Percentiles rank a stretch among this genome's conserved stretches.
phyloP scores from a whole-genome alignment of 2,113 vertebrate species.

The Prionailurus viverrinus region DNA sequence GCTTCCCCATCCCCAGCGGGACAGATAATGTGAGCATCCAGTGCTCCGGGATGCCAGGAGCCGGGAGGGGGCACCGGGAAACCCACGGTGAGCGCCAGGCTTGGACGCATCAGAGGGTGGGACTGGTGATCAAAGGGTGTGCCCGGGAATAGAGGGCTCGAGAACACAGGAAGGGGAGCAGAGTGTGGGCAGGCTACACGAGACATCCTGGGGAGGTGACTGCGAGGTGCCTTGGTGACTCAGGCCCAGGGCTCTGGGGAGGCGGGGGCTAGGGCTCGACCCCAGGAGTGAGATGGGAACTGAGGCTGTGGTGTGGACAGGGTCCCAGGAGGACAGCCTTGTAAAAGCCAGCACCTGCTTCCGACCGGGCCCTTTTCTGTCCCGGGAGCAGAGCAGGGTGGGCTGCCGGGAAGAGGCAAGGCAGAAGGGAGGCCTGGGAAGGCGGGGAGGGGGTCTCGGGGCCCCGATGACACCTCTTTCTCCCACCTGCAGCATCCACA shows the following conservation, averaged over 20 bases:
- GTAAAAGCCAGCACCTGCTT: no score
- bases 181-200: fast-evolving
- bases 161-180: background rate
- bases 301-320: background rate
- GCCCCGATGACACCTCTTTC: background rate
- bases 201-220: background rate
- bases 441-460: fast-evolving
- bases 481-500: slow-evolving; percentile 93
- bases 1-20: fast-evolving
- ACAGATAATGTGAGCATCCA: fast-evolving
- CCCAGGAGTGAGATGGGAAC: fast-evolving
- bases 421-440: no score
- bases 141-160: background rate
- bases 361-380: background rate
- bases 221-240: background rate
- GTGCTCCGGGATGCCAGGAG: background rate
- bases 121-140: background rate
- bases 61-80: background rate
- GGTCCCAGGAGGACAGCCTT: fast-evolving
- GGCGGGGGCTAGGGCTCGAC: background rate
- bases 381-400: fast-evolving
- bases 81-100: background rate
- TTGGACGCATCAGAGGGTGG: fast-evolving
- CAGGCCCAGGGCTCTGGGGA: background rate
- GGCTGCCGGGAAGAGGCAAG: fast-evolving